These are phyloP conservation scores for Tokudaia tokunoshimensis DNA, from an alignment of 2,797 vertebrate genomes.

Conservation along the genomic window DNA sequence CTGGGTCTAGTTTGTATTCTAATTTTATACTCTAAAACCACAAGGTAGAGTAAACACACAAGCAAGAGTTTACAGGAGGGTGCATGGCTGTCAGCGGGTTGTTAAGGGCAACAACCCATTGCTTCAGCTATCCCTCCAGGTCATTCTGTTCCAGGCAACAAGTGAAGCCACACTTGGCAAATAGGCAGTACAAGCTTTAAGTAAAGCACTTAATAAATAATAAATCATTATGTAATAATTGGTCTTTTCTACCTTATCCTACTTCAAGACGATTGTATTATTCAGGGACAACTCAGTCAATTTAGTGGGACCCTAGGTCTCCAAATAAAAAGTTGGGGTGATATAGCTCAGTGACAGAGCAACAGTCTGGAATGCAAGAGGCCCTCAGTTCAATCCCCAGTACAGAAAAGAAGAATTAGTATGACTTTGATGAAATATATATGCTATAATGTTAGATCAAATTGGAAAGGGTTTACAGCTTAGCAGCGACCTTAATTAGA, in stretches of 20 bases:
- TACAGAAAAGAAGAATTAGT: not conserved
- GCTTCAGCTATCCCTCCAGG: not conserved
- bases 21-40: not conserved
- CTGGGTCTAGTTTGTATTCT: not conserved
- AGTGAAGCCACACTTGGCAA: not conserved
- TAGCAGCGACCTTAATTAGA: not conserved
- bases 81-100: not conserved
- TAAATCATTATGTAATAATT: no score
- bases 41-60: not conserved
- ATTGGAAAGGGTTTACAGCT: not conserved
- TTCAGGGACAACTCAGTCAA: not conserved
- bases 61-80: not conserved
- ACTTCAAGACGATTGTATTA: not conserved
- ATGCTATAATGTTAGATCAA: not conserved
- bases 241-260: not conserved
- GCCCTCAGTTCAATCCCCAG: not conserved
- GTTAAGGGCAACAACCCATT: not conserved
- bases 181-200: not conserved
- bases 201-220: not conserved
- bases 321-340: not conserved
- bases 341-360: not conserved
- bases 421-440: not conserved
- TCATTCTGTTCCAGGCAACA: not conserved
- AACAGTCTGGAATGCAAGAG: not conserved
- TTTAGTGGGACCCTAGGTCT: not conserved